Evolutionary conservation across 1,140 invertebrate genomes (phyloP).

Genomic region (Stegodyphus mimosarum): DNA sequence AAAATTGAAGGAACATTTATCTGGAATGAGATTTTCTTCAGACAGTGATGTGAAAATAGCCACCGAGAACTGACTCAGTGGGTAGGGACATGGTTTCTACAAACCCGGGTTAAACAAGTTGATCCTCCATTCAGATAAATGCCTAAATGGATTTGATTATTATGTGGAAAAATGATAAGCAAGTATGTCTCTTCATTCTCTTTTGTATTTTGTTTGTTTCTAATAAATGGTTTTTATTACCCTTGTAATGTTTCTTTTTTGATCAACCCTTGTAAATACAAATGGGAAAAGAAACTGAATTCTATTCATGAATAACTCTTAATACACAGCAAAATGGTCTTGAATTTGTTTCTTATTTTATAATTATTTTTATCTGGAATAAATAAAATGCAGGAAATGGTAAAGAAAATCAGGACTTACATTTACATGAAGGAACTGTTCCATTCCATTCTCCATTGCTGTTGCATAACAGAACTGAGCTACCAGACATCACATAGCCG

Average conservation of each 20-base stretch:
- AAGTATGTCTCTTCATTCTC: not conserved
- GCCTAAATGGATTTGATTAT: conserved; percentile 4
- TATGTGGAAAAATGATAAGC: not conserved
- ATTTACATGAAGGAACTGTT: conserved; percentile 89
- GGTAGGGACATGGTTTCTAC: not conserved
- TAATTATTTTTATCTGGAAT: no score
- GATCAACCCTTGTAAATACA: not conserved
- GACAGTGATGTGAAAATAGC: conserved; percentile 1
- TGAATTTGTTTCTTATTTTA: no score
- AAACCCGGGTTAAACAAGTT: not conserved
- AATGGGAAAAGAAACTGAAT: no score
- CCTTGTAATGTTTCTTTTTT: not conserved
- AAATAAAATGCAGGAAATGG: no score
- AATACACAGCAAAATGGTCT: no score
- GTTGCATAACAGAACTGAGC: conserved; percentile 82
- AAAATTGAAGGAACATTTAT: conserved; percentile 7
- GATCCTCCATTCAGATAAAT: conserved; percentile 3
- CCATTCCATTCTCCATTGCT: conserved; percentile 94
- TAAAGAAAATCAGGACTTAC: conserved; percentile 29
- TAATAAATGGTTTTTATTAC: not conserved
- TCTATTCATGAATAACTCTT: no score
- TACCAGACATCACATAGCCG: conserved; percentile 90
- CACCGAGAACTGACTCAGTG: not conserved
- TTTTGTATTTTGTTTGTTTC: not conserved
- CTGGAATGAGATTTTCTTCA: not conserved